phyloP scores from a whole-genome alignment of 2,888 invertebrate genomes.

The Theodoxus fluviatilis region DNA sequence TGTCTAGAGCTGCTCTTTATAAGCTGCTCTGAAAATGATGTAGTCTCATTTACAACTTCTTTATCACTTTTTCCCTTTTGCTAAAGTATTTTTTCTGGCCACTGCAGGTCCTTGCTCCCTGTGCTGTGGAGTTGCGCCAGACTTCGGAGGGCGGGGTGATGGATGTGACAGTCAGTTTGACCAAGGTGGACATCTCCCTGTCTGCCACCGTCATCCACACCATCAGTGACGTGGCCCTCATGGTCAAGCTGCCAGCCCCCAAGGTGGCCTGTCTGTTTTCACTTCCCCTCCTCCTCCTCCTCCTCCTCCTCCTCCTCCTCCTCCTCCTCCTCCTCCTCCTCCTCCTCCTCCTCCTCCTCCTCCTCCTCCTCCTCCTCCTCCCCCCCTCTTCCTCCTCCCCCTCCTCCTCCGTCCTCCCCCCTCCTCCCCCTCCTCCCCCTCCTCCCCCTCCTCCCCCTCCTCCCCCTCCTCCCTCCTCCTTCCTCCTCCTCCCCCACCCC shows the following conservation, averaged over 20 bases:
- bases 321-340: neutral
- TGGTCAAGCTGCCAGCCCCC: slow-evolving; percentile 33
- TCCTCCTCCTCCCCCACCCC: neutral
- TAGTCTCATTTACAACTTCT: neutral
- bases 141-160: slow-evolving; percentile 73
- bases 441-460: neutral
- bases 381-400: neutral
- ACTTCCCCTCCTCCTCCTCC: neutral
- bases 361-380: neutral
- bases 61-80: too few relatives aligned
- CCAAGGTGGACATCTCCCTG: slow-evolving; percentile 76
- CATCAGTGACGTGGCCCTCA: slow-evolving; percentile 69
- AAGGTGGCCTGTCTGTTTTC: slow-evolving; percentile 27
- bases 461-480: neutral
- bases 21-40: too few relatives aligned
- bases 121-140: slow-evolving; percentile 59
- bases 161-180: slow-evolving; percentile 73
- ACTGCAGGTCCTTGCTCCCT: slow-evolving; percentile 63
- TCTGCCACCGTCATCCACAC: slow-evolving; percentile 79
- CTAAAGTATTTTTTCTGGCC: neutral
- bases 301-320: neutral
- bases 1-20: too few relatives aligned
- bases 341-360: neutral
- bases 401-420: neutral
- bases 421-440: neutral